phyloP scores from a whole-genome alignment of 2,113 vertebrate species.

The Nerophis lumbriciformis region DNA sequence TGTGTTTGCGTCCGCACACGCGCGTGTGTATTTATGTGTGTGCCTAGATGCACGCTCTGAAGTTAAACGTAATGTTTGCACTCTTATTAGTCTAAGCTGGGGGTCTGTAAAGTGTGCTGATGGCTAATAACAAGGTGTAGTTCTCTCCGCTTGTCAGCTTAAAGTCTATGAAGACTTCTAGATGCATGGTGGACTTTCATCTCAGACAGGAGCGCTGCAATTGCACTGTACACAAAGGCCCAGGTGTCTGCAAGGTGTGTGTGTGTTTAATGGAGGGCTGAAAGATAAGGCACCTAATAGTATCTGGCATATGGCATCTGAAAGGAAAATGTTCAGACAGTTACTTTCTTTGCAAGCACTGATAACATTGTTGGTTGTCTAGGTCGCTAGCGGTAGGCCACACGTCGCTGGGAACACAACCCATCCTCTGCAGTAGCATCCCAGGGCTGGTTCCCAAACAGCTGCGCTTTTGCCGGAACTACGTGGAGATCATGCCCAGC shows the following conservation, averaged over 20 bases:
- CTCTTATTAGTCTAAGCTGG: slow-evolving; percentile 71
- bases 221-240: slow-evolving; percentile 63
- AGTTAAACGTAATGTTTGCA: slow-evolving; percentile 61
- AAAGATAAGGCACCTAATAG: slow-evolving; percentile 42
- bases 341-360: slow-evolving; percentile 18
- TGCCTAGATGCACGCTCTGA: slow-evolving; percentile 65
- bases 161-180: slow-evolving; percentile 65
- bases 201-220: slow-evolving; percentile 52
- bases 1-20: not conserved
- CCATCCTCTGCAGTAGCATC: slow-evolving; percentile 90
- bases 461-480: slow-evolving; percentile 95
- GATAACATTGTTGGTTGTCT: slow-evolving; percentile 11
- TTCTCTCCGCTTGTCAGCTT: slow-evolving; percentile 63
- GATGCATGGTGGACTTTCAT: slow-evolving; percentile 68
- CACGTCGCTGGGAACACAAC: slow-evolving; percentile 84
- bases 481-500: slow-evolving; percentile 96
- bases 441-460: slow-evolving; percentile 96
- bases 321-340: slow-evolving; percentile 43
- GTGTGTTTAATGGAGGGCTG: slow-evolving; percentile 34
- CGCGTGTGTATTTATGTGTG: slow-evolving; percentile 40
- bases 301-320: slow-evolving; percentile 30
- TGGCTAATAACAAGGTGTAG: slow-evolving; percentile 72
- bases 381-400: slow-evolving; percentile 94
- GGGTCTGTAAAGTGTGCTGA: slow-evolving; percentile 65
- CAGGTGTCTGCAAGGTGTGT: slow-evolving; percentile 60